Conservation (phyloP, 2,888 invertebrate genomes). For the Tortrix viridana region DNA sequence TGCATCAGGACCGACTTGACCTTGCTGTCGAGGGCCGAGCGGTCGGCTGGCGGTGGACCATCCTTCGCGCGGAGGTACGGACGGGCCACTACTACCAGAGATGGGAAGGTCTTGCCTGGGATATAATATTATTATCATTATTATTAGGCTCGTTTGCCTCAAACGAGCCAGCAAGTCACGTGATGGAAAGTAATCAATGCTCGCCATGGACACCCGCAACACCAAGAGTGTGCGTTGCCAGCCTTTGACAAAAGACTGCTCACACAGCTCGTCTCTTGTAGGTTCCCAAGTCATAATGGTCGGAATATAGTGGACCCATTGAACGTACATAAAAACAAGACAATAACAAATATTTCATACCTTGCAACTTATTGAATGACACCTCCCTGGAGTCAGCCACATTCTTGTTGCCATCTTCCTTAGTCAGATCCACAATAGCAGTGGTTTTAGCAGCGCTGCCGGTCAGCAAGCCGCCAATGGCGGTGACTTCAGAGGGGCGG, state of each 20-base stretch:
- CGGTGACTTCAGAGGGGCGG: constrained; percentile 88
- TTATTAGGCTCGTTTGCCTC: too few relatives aligned
- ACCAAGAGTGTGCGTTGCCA: too few relatives aligned
- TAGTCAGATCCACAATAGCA: constrained; percentile 86
- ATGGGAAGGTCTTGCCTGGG: constrained; percentile 92
- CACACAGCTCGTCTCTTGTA: too few relatives aligned
- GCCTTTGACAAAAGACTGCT: too few relatives aligned
- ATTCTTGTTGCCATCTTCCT: constrained; percentile 84
- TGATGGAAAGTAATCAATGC: too few relatives aligned
- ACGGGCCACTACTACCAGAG: constrained; percentile 92
- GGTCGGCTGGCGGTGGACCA: constrained; percentile 80
- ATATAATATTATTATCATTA: too few relatives aligned
- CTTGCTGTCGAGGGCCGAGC: constrained; percentile 88
- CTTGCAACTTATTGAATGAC: constrained; percentile 90
- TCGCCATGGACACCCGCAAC: too few relatives aligned
- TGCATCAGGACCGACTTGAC: constrained; percentile 93
- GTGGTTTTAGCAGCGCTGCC: constrained; percentile 83
- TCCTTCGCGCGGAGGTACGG: constrained; percentile 91
- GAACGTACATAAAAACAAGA: too few relatives aligned
- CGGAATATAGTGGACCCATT: too few relatives aligned
- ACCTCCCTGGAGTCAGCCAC: constrained; percentile 89
- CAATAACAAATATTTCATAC: too few relatives aligned
- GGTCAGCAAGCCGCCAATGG: constrained; percentile 88
- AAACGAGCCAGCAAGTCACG: too few relatives aligned
- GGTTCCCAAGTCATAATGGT: too few relatives aligned